Evolutionary conservation across 30 jellyfish, hydroid and myxozoan species (phyloP), one percentile per base, ranked within the genome.

Genomic region (Sanderia malayensis): DNA sequence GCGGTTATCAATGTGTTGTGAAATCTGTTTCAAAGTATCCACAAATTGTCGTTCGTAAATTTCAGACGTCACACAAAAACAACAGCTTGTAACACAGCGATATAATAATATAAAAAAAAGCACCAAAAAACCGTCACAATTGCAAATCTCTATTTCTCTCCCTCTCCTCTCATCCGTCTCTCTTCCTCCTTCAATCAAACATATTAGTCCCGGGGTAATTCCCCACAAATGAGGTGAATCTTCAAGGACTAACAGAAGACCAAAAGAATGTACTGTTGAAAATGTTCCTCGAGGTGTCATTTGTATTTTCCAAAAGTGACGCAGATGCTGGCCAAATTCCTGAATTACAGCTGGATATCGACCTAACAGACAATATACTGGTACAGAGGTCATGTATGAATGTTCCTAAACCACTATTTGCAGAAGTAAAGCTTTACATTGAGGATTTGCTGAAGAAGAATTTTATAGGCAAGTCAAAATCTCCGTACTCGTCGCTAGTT

Each of bases 241-340:
- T 73, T 59, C 65, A 58, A n/a, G 23, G 34, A 23, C 52, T 73
- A 19, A 55, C 85, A n/a, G 44, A 15, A 26, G 75, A 58, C 47
- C 64, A 73, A 76, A 31, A 59, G 26, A 24, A 31, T 26, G 30
- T 55, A 19, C 67, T 32, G 20, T 26, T 24, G 65, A 70, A 49
- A 19, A 52, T 49, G 75, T n/a, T n/a, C n/a, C n/a, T n/a, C n/a
- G n/a, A n/a, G n/a, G n/a, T n/a, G n/a, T n/a, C n/a, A n/a, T n/a
- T n/a, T n/a, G n/a, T n/a, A n/a, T 71, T 71, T 73, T 71, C 86
- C 15, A 25, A 58, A 8, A 30, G 58, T 74, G 86, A 58, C 30
- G 17, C 21, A 9, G 80, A 74, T 26, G 79, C 32, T 37, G 80
- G 86, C 20, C 57, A 59, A 45, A 61, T 74, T 25, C 31, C 65